Conservation (phyloP, 1,140 invertebrate genomes). For the Drosophila ogumai region DNA sequence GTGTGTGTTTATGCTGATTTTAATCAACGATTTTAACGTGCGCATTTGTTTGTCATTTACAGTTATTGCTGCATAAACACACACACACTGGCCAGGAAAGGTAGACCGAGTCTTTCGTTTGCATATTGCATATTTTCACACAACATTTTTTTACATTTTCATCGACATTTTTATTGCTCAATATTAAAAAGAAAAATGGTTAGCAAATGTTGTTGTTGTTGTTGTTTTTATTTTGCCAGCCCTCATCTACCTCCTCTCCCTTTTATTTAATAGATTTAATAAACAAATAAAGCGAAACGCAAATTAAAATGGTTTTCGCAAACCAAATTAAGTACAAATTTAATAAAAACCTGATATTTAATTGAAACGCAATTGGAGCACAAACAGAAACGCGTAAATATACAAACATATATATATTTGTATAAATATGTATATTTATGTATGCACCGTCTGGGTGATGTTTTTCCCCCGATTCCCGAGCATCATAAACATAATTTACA, state of each 20-base stretch:
- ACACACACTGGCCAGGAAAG: constrained; percentile 10
- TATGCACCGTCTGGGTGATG: constrained; percentile 11
- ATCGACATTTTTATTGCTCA: constrained; percentile 51
- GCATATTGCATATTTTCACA: constrained; percentile 47
- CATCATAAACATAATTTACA: constrained; percentile 49
- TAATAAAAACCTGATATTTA: constrained; percentile 39
- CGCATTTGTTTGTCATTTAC: constrained; percentile 75
- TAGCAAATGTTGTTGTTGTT: not conserved
- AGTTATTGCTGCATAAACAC: constrained; percentile 58
- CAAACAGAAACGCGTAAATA: constrained; percentile 15
- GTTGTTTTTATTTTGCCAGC: not conserved
- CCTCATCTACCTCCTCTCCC: not conserved
- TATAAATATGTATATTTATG: not conserved
- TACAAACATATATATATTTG: not conserved
- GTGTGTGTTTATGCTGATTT: constrained; percentile 67
- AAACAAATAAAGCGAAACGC: constrained; percentile 52
- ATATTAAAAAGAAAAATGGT: constrained; percentile 38
- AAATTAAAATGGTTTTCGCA: constrained; percentile 36
- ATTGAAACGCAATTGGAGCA: constrained; percentile 30
- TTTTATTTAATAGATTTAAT: constrained; percentile 51
- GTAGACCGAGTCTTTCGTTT: constrained; percentile 28
- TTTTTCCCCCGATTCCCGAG: constrained; percentile 3
- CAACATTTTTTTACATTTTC: constrained; percentile 14
- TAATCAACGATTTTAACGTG: constrained; percentile 74
- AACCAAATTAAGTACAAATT: constrained; percentile 48